Conservation (phyloP, 2,888 invertebrate species). For the Julus scandinavius region DNA sequence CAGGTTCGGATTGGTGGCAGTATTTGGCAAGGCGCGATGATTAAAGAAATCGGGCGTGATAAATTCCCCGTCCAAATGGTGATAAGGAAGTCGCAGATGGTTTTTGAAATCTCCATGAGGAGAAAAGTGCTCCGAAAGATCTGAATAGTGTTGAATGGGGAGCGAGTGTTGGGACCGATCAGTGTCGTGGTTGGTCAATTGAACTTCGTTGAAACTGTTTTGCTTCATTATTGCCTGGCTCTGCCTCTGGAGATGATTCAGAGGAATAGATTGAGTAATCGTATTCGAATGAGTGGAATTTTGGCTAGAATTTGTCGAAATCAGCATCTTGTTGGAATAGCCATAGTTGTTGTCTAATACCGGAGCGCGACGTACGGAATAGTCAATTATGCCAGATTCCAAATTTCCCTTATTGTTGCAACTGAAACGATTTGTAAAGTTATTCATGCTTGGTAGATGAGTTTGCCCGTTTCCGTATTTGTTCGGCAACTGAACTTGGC, state of each 20-base stretch:
- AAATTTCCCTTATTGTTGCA: constrained; percentile 48
- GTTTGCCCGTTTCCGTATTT: neutral
- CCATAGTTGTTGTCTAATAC: neutral
- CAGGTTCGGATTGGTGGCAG: neutral
- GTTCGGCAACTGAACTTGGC: neutral
- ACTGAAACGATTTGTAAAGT: neutral
- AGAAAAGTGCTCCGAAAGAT: constrained; percentile 55
- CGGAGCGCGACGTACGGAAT: constrained; percentile 9
- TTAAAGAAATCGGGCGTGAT: constrained; percentile 56
- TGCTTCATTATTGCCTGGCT: constrained; percentile 42
- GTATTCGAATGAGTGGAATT: constrained; percentile 14
- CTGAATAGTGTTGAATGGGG: constrained; percentile 49
- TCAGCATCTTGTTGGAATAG: constrained; percentile 30
- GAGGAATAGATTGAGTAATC: constrained; percentile 2
- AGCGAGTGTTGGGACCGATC: constrained; percentile 11
- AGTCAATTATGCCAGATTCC: neutral
- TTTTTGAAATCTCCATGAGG: constrained; percentile 57
- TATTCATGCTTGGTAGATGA: neutral
- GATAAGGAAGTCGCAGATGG: constrained; percentile 52
- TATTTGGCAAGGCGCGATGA: neutral
- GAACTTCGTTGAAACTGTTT: constrained; percentile 27
- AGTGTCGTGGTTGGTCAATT: neutral
- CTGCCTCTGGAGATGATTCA: constrained; percentile 10
- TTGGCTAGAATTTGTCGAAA: constrained; percentile 44
- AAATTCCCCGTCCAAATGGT: constrained; percentile 55